Evolutionary conservation across 2,797 vertebrate genomes (phyloP), one percentile per base, ranked within the genome.

Genomic region (Columba guinea): DNA sequence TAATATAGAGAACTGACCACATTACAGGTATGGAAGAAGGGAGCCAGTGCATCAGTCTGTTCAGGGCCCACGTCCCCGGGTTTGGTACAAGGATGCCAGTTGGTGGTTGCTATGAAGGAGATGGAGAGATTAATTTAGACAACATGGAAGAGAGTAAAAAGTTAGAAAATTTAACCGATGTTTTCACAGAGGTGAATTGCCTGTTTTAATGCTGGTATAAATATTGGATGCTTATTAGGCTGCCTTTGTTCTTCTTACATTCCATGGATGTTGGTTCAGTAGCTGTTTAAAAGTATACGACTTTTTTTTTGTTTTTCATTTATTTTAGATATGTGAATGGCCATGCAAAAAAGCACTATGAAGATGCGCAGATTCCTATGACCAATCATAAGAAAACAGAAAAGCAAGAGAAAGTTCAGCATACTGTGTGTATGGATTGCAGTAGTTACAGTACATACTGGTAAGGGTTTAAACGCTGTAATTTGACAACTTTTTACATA

Each of bases 401-500:
- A 90, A 99, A 99, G 94, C 98, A 97, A 86, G 99, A 99, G 75
- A 98, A 98, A 96, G 96, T 97, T 56, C 98, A 98, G 91, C 99
- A 99, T 91, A 99, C 98, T 26, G 99, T 99, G 81, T 99, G 99
- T 96, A 99, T 99, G 99, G 99, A 99, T 97, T 99, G 99, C 98
- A 99, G 99, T 98, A 99, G 98, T 98, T 99, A 99, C 98, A 99
- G 99, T 87, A 98, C 99, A 19, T 99, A 99, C 96, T 99, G 99
- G 99, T 99, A 97, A 98, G 99, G 20, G 71, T 96, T 94, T 68
- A 74, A 87, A 67, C 0, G 3, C 49, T 65, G 37, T 58, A 52
- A 56, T 73, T 60, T 73, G 26, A 16, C 37, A 56, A n/a, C 15
- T 18, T 62, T 39, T 68, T 75, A 7, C 17, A 1, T 83, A 17